Evolutionary conservation across 2,113 vertebrate species (phyloP).

Genomic region (Microtus richardsoni): DNA sequence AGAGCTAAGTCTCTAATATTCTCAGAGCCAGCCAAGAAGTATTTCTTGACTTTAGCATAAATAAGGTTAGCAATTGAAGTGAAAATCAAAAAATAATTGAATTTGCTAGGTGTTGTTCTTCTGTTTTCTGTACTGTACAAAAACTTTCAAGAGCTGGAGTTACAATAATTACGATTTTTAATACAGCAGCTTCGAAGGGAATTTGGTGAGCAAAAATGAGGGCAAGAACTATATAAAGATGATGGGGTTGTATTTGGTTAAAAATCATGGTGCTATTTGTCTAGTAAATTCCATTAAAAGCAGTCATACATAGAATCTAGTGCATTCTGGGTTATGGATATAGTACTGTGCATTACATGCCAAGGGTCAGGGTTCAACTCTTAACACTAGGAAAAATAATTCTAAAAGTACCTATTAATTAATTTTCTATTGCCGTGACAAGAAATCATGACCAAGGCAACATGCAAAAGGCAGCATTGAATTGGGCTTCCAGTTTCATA

Average conservation of each 20-base stretch:
- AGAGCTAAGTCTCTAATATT: conserved; percentile 10
- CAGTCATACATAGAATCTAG: background rate
- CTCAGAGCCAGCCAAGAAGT: conserved; percentile 12
- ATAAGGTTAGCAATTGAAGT: conserved; percentile 27
- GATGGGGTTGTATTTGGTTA: background rate
- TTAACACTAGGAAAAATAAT: background rate
- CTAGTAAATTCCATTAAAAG: background rate
- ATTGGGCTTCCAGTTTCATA: background rate
- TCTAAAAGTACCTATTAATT: background rate
- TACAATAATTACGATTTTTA: conserved; percentile 29
- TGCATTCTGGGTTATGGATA: background rate
- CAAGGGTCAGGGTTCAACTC: background rate
- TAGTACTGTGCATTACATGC: background rate
- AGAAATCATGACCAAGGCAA: background rate
- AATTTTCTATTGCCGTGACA: background rate
- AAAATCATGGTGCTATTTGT: background rate
- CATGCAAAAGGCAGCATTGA: background rate
- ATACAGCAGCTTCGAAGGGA: background rate
- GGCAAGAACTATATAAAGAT: background rate
- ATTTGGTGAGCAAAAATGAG: background rate
- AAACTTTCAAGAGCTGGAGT: background rate
- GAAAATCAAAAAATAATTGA: conserved; percentile 24
- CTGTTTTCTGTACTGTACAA: background rate
- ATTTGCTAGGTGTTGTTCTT: background rate
- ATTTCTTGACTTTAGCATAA: background rate